Base-by-base conservation (phyloP, 2,888 invertebrate species). In the Anthophora plumipes region DNA sequence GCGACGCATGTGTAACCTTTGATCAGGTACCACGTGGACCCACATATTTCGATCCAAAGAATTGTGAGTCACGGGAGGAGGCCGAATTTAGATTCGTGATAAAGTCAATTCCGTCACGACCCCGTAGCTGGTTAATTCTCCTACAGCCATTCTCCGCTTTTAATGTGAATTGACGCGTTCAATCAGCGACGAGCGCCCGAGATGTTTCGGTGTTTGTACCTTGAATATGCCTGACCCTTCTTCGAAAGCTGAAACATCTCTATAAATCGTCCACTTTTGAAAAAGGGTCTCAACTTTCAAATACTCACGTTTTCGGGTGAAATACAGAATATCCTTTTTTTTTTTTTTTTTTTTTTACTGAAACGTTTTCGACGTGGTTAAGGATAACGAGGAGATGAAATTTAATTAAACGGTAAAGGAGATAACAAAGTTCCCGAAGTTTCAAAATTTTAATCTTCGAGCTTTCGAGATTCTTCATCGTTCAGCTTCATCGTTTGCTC, bases 11-110 rank as follows among this genome's bases (percentile, higher is more conserved):
- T 41, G 63, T 67, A 84, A 79, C 63, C 79, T 87, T 77, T 79
- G 83, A 85, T 81, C 85, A 83, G 85, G 76, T 85, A 83, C 78
- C 76, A 84, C 69, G 77, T 77, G 78, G 80, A 57, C 87, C 85
- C 85, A 85, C 83, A 87, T 86, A 57, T 67, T 57, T 71, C 67
- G 52, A 83, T 64, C 48, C 17, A 39, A 48, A 11, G 71, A 73
- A 69, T 80, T 75, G 63, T 85, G 85, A 85, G 74, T 83, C 83
- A 73, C 72, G 43, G 31, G 63, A 81, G 43, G 61, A 61, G 70
- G 63, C 73, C 54, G 68, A 85, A 85, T 85, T 83, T 74, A 85
- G 78, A 85, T 76, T 70, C 57, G 31, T 52, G 78, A 85, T 85
- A 83, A 83, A 64, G 75, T 68, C 68, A 71, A 76, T 71, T 82